Percentiles rank a stretch among this genome's conserved stretches.
phyloP scores from a whole-genome alignment of 2,888 invertebrate genomes.

The Pollenia labialis region DNA sequence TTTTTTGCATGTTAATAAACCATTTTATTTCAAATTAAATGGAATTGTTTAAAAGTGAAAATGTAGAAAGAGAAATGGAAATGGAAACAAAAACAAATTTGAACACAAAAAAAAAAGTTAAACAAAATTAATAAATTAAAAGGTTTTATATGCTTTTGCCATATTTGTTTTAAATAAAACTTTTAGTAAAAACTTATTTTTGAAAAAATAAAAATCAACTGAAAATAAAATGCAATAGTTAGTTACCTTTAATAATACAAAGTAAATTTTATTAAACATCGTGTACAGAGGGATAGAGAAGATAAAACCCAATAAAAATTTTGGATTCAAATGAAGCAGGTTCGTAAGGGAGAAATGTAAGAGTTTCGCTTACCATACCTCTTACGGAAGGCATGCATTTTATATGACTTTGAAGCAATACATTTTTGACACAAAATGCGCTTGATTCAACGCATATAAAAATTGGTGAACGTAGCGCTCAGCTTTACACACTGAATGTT shows the following conservation, averaged over 20 bases:
- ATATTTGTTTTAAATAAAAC: slow-evolving; percentile 52
- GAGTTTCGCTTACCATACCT: too few relatives aligned
- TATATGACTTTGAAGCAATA: too few relatives aligned
- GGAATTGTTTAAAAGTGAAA: slow-evolving; percentile 54
- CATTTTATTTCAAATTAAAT: slow-evolving; percentile 46
- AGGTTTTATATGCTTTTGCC: slow-evolving; percentile 7
- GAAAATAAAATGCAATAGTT: slow-evolving; percentile 17
- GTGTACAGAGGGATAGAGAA: not conserved
- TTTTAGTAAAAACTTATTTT: slow-evolving; percentile 50
- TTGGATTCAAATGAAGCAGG: too few relatives aligned
- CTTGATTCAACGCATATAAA: too few relatives aligned
- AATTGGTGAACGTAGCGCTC: too few relatives aligned
- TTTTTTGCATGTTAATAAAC: slow-evolving; percentile 54
- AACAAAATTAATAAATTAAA: slow-evolving; percentile 64
- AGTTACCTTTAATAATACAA: slow-evolving; percentile 26
- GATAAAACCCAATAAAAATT: too few relatives aligned
- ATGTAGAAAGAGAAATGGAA: slow-evolving; percentile 40
- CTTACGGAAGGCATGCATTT: too few relatives aligned
- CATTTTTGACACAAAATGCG: too few relatives aligned
- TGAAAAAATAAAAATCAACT: slow-evolving; percentile 4
- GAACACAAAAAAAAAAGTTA: not conserved
- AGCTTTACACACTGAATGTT: too few relatives aligned
- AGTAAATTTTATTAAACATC: not conserved
- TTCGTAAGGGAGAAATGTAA: too few relatives aligned
- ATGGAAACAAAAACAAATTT: slow-evolving; percentile 8